Conservation (phyloP, 2,113 vertebrate species). For the Agapornis roseicollis region DNA sequence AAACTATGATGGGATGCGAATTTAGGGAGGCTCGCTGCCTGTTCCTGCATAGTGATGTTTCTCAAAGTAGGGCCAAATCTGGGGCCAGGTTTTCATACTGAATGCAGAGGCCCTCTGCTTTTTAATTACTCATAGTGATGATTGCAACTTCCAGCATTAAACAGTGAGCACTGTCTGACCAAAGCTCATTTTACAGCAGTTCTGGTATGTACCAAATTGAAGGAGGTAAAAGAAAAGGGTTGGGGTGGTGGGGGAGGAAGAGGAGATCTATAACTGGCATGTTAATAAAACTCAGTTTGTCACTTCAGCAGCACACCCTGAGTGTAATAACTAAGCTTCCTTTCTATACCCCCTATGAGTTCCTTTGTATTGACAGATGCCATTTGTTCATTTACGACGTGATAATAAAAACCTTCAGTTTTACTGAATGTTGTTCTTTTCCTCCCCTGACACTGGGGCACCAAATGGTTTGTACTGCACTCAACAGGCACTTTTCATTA, state of each 20-base stretch:
- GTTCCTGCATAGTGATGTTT: not conserved
- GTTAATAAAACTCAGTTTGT: conserved; percentile 78
- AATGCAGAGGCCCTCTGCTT: not conserved
- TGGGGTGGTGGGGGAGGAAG: conserved; percentile 23
- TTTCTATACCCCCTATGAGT: conserved; percentile 60
- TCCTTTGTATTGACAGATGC: conserved; percentile 83
- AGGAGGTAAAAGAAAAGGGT: conserved; percentile 66
- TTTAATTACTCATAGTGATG: not conserved
- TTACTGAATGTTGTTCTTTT: conserved; percentile 72
- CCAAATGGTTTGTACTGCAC: conserved; percentile 77
- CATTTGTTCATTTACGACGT: conserved; percentile 84
- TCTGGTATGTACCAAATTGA: conserved; percentile 64
- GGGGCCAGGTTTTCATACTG: not conserved
- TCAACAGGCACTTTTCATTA: conserved; percentile 78
- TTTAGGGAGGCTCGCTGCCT: not conserved
- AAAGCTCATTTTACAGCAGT: conserved; percentile 58
- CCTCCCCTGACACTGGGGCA: conserved; percentile 74
- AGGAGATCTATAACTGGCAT: conserved; percentile 64
- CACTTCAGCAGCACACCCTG: conserved; percentile 69
- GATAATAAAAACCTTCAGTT: conserved; percentile 84
- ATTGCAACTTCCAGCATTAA: not conserved
- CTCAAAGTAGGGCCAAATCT: not conserved
- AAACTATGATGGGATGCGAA: conserved; percentile 16
- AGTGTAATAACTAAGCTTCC: conserved; percentile 71
- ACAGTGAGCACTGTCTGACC: conserved; percentile 35